A percentile compares a stretch with the other conserved stretches of the same genome.
Conservation (phyloP, 1,140 invertebrate genomes). For the Prorops nasuta region DNA sequence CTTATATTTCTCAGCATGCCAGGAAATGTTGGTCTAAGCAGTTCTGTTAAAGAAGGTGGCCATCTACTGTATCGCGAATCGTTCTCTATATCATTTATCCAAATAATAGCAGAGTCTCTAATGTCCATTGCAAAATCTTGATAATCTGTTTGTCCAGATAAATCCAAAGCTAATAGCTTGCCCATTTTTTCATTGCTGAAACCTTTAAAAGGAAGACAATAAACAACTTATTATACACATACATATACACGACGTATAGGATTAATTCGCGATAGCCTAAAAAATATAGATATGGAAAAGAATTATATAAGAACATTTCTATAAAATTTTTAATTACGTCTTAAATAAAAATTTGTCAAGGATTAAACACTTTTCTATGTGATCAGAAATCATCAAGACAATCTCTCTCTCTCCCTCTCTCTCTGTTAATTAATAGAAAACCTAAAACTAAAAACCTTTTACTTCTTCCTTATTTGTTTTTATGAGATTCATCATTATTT, state of each 20-base stretch:
- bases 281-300: neutral
- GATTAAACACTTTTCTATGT: too few relatives aligned
- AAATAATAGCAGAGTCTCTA: slow-evolving; percentile 86
- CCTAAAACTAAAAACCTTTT: too few relatives aligned
- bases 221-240: too few relatives aligned
- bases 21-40: slow-evolving; percentile 93
- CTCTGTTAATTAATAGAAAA: too few relatives aligned
- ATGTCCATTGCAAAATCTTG: slow-evolving; percentile 92
- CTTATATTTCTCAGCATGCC: slow-evolving; percentile 93
- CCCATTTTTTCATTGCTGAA: slow-evolving; percentile 59
- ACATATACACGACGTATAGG: too few relatives aligned
- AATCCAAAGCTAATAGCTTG: slow-evolving; percentile 75
- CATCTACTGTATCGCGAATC: slow-evolving; percentile 83
- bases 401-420: too few relatives aligned
- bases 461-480: too few relatives aligned
- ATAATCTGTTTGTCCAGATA: slow-evolving; percentile 60
- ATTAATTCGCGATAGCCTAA: too few relatives aligned
- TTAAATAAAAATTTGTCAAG: too few relatives aligned
- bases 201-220: slow-evolving; percentile 53
- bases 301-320: neutral
- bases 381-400: too few relatives aligned
- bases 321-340: neutral
- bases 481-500: too few relatives aligned
- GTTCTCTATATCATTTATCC: slow-evolving; percentile 93
- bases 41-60: slow-evolving; percentile 83